Evolutionary conservation across 2,888 invertebrate species (phyloP).

Genomic region (Epinotia brunnichana): DNA sequence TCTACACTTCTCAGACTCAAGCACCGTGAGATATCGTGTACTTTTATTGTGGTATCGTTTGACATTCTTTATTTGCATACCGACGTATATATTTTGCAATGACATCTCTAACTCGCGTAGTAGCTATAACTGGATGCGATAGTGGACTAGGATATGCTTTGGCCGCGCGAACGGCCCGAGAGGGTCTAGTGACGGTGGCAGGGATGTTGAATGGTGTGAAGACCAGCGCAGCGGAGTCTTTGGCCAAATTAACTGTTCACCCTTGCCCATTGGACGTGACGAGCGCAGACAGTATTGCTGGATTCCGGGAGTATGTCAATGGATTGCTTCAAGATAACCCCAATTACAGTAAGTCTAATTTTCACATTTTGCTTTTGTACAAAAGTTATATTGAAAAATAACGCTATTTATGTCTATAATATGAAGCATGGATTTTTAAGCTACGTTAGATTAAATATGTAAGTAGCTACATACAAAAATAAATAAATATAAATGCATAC

Average conservation of each 20-base stretch:
- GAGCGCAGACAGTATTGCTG: conserved; percentile 80
- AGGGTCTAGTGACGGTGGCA: conserved; percentile 90
- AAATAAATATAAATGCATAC: background rate
- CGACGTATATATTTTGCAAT: conserved; percentile 8
- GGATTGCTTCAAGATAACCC: conserved; percentile 77
- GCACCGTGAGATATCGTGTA: background rate
- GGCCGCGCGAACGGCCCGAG: conserved; percentile 84
- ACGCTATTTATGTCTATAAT: too few relatives aligned
- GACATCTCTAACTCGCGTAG: conserved; percentile 69
- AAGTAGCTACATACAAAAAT: background rate
- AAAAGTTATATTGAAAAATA: background rate
- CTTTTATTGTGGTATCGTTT: background rate
- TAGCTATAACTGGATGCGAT: conserved; percentile 93
- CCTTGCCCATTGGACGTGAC: conserved; percentile 87
- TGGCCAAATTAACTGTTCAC: conserved; percentile 69
- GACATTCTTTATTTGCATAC: conserved; percentile 2
- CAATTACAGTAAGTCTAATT: conserved; percentile 75
- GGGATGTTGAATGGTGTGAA: conserved; percentile 85
- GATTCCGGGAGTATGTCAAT: conserved; percentile 76
- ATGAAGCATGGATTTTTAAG: too few relatives aligned
- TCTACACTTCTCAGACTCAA: conserved; percentile 46
- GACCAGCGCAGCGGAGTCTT: conserved; percentile 78
- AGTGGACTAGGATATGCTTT: conserved; percentile 91
- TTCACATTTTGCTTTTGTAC: background rate
- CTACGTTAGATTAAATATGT: too few relatives aligned